Conservation (phyloP, 1,140 invertebrate genomes). For the Achroia grisella region DNA sequence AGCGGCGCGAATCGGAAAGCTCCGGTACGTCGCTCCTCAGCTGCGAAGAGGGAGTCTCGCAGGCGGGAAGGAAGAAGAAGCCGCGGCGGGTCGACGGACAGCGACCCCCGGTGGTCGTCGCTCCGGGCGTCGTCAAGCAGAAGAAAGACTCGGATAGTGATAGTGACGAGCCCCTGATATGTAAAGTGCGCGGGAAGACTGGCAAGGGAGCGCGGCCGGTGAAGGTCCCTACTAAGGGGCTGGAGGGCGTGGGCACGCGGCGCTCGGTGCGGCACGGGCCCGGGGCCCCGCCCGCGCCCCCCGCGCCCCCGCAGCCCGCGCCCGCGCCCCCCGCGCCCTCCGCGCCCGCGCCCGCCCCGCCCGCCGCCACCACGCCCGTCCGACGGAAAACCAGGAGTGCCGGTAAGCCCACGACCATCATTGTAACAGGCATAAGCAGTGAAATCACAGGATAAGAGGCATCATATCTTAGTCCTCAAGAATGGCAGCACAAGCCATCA, state of each 20-base stretch:
- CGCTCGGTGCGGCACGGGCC: slow-evolving; percentile 53
- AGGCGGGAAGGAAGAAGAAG: slow-evolving; percentile 45
- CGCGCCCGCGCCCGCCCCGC: slow-evolving; percentile 4
- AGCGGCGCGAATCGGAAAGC: slow-evolving; percentile 85
- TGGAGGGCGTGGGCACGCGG: slow-evolving; percentile 56
- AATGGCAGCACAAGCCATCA: too few species aligned
- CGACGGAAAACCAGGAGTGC: slow-evolving; percentile 79
- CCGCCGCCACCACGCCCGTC: slow-evolving; percentile 27
- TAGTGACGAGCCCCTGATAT: slow-evolving; percentile 86
- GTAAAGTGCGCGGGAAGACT: slow-evolving; percentile 76
- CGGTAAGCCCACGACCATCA: slow-evolving; percentile 69
- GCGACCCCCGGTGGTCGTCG: slow-evolving; percentile 18
- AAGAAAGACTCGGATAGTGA: slow-evolving; percentile 80
- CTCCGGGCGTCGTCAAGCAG: slow-evolving; percentile 28
- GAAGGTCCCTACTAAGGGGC: slow-evolving; percentile 22
- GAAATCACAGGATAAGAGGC: too few species aligned
- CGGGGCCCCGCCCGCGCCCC: slow-evolving; percentile 1
- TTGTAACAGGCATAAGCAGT: too few species aligned
- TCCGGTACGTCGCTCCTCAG: slow-evolving; percentile 77
- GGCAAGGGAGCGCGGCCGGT: slow-evolving; percentile 21
- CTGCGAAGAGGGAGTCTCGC: slow-evolving; percentile 73
- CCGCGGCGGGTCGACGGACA: slow-evolving; percentile 32
- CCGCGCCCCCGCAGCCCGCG: slow-evolving; percentile 12
- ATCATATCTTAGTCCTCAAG: too few species aligned
- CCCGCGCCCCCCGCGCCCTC: slow-evolving; percentile 11